Conservation (phyloP, 30 jellyfish, hydroid and myxozoan species). For the Turritopsis rubra region DNA sequence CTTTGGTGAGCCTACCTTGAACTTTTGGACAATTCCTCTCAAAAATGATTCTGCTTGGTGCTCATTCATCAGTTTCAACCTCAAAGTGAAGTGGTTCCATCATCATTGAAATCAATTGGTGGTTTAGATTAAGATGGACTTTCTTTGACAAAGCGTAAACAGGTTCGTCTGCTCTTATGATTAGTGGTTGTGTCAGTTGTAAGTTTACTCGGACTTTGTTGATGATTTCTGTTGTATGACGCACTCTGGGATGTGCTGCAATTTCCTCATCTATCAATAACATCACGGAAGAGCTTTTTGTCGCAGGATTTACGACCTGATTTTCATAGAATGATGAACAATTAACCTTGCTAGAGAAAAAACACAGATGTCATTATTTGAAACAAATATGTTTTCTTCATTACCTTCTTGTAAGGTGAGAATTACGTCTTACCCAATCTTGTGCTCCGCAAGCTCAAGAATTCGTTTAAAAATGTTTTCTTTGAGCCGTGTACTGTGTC, state of each 20-base stretch:
- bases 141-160: neutral
- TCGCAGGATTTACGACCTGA: neutral
- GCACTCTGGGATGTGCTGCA: neutral
- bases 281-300: neutral
- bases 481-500: no score
- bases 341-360: neutral
- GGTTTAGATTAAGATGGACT: neutral
- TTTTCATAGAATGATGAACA: neutral
- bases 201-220: neutral
- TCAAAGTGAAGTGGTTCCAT: neutral
- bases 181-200: neutral
- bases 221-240: neutral
- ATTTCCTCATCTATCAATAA: neutral
- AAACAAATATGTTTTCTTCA: no score
- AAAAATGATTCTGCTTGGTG: constrained; percentile 19
- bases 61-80: neutral
- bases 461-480: no score
- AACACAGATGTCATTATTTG: no score
- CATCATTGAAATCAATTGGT: neutral
- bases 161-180: neutral
- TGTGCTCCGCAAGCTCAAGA: no score
- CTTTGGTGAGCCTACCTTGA: constrained; percentile 41
- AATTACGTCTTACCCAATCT: no score
- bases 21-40: constrained; percentile 1
- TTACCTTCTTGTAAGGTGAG: no score